Evolutionary conservation across 2,113 vertebrate species (phyloP), one percentile per base, ranked within the genome.

Genomic region (Myrmecophaga tridactyla): DNA sequence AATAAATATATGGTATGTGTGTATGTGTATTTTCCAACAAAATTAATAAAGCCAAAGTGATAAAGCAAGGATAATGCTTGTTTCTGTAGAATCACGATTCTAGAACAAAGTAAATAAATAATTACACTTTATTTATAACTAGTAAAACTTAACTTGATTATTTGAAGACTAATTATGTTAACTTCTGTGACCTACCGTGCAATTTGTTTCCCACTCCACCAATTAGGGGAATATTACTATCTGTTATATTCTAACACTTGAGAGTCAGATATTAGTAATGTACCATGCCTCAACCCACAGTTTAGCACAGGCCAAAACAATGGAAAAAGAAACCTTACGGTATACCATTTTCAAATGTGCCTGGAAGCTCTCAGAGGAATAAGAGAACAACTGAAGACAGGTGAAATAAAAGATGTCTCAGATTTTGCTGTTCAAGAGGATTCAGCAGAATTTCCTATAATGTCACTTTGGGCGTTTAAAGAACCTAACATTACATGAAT

Each of bases 401-500:
- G 73, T 76, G 73, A 94, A 96, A 90, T 60, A 91, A 93, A 96
- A 86, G 76, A 94, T 76, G 20, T 39, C 72, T 90, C 39, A 75
- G 82, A n/a, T 46, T 81, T 94, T 70, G 67, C 62, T 91, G 75
- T 89, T 94, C 73, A 87, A 84, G 65, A 97, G 53, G 81, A 96
- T 81, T 95, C 94, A 90, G 96, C 90, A 96, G 89, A 96, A 90
- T 97, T 89, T 87, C 95, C 75, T 80, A 41, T n/a, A 41, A 77
- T 96, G 96, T 96, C 97, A 96, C 90, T 95, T 93, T 62, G 86
- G 89, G 86, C 8, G 0, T 90, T 92, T 93, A 94, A 94, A 83
- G 94, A 67, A 13, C 41, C 67, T 81, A 95, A 90, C 67, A 51
- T 89, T 83, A 90, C 78, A 86, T 20, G 69, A 92, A 89, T 65